A percentile compares a stretch with the other conserved stretches of the same genome.
phyloP scores from a whole-genome alignment of 2,888 invertebrate genomes.

The Dorcus parallelipipedus region DNA sequence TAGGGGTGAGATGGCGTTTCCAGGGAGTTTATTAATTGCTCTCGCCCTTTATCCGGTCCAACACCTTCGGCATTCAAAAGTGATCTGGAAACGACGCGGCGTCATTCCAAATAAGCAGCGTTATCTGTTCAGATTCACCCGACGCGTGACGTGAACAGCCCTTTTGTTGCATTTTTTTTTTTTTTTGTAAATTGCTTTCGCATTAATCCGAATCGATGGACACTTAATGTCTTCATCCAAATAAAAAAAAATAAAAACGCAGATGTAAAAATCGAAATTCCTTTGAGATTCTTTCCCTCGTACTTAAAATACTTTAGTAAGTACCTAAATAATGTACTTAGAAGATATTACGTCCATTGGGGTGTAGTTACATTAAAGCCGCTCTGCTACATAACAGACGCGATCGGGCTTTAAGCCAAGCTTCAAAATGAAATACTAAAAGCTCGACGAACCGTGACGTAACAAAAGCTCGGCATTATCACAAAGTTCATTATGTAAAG shows the following conservation, averaged over 20 bases:
- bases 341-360: no score
- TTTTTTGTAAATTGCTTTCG: background rate
- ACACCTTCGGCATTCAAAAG: constrained; percentile 49
- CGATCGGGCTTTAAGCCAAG: constrained; percentile 14
- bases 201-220: no score
- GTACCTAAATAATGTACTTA: no score
- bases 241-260: no score
- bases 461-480: constrained; percentile 23
- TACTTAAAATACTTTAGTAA: no score
- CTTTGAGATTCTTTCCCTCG: no score
- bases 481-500: constrained; percentile 29
- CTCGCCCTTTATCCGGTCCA: constrained; percentile 46
- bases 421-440: constrained; percentile 18
- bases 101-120: constrained; percentile 37
- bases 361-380: background rate
- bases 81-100: constrained; percentile 46
- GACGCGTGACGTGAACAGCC: constrained; percentile 22
- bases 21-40: constrained; percentile 46
- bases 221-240: no score
- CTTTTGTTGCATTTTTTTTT: constrained; percentile 17
- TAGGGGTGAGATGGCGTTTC: constrained; percentile 10
- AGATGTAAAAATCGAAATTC: no score
- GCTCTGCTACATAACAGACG: background rate
- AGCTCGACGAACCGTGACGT: constrained; percentile 22
- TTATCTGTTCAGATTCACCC: constrained; percentile 5